Evolutionary conservation across 2,797 vertebrate species (phyloP), one percentile per base, ranked within the genome.

Genomic region (Percopsis omiscomaycus): DNA sequence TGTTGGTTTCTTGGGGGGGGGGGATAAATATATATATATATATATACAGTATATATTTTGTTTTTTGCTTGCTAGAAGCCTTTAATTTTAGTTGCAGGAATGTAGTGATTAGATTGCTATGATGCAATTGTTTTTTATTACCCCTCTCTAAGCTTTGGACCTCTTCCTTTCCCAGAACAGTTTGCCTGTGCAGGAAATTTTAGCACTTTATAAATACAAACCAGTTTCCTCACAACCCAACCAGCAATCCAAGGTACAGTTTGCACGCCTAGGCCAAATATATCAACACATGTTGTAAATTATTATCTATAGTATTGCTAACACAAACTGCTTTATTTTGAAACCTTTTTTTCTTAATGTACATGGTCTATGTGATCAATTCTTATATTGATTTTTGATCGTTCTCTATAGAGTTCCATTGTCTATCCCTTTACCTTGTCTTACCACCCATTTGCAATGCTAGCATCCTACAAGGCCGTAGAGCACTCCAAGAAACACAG

Each of bases 401-500:
- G 54, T 30, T n/a, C 51, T 55, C 55, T 3, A 30, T 60, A 93
- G 92, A 86, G 78, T 3, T 32, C 84, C 0, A 88, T 92, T 0
- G 83, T 92, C 65, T 90, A 90, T 30, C 87, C 91, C 37, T 90
- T 94, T 71, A 91, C 79, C 37, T 86, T 95, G 4, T 96, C 94
- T 57, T 83, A 93, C 82, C 94, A 96, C 68, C 95, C 93, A 2
- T 91, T 92, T 61, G 94, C 95, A 62, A 95, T 95, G 94, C 82
- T 97, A 27, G 87, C 87, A 29, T 94, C 94, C 0, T 92, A 92
- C 68, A 92, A 93, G 73, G 94, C 93, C 3, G 92, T 93, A 46
- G 83, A 93, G 13, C 88, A 91, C 59, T 91, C 90, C 74, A 79
- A 55, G 86, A 94, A 91, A 59, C 92, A 93, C 80, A 92, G 94